Percentiles rank a stretch among this genome's conserved stretches.
These are phyloP conservation scores for Acanthoscelides obtectus DNA, from an alignment of 2,888 invertebrate species.

Conservation along the genomic window DNA sequence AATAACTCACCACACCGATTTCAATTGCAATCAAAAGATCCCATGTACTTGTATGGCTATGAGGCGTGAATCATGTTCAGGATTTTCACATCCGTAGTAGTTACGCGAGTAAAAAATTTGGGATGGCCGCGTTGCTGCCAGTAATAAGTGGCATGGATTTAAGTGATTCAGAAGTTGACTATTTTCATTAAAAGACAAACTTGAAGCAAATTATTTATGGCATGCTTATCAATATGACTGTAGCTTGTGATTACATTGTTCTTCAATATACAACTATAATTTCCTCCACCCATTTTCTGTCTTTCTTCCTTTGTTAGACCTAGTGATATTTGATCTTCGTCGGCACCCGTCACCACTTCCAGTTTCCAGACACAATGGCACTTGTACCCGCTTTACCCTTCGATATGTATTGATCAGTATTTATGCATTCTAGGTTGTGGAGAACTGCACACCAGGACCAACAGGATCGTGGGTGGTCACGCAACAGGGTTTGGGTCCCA, in stretches of 20 bases:
- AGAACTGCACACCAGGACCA: slow-evolving; percentile 79
- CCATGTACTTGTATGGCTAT: too few relatives aligned
- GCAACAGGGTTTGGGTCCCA: slow-evolving; percentile 87
- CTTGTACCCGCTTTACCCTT: not conserved
- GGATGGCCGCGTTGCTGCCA: too few relatives aligned
- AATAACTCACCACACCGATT: too few relatives aligned
- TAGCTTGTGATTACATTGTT: not conserved
- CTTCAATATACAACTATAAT: not conserved
- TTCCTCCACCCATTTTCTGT: not conserved
- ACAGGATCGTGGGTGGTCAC: slow-evolving; percentile 88
- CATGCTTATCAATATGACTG: too few relatives aligned
- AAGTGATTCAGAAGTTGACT: too few relatives aligned
- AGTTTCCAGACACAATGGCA: not conserved
- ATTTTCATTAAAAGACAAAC: too few relatives aligned
- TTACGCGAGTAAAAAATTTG: too few relatives aligned
- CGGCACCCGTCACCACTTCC: not conserved
- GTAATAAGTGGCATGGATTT: too few relatives aligned
- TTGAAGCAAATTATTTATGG: too few relatives aligned
- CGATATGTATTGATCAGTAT: not conserved
- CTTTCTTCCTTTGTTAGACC: not conserved
- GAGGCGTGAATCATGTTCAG: too few relatives aligned
- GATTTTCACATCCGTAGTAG: too few relatives aligned
- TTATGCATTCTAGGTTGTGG: slow-evolving; percentile 71
- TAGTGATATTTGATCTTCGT: not conserved
- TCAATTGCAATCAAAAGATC: too few relatives aligned